Evolutionary conservation across 2,113 vertebrate species (phyloP).

Genomic region (Pholis gunnellus): DNA sequence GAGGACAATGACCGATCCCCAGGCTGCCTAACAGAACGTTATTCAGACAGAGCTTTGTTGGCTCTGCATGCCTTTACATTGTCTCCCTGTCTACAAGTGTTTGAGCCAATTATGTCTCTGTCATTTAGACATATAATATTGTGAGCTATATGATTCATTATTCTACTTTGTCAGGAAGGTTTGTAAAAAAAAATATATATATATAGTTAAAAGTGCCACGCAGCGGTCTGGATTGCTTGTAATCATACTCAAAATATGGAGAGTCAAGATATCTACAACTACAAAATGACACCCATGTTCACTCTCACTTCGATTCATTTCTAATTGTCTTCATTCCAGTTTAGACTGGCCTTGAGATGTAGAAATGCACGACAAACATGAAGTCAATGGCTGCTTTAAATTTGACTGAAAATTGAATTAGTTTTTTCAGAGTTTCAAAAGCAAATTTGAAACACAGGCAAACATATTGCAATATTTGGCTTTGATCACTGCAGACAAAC

Average conservation of each 20-base stretch:
- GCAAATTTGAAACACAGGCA: background rate
- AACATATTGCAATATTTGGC: background rate
- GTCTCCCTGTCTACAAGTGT: slow-evolving; percentile 62
- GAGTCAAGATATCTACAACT: background rate
- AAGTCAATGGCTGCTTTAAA: background rate
- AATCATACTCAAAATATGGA: background rate
- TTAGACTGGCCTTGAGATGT: background rate
- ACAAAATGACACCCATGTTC: background rate
- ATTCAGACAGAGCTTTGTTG: slow-evolving; percentile 64
- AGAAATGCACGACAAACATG: background rate
- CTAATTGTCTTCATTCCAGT: background rate
- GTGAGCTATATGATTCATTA: slow-evolving; percentile 47
- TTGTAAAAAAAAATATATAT: background rate
- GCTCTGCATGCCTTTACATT: slow-evolving; percentile 62
- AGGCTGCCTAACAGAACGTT: slow-evolving; percentile 57
- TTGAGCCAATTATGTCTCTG: slow-evolving; percentile 63
- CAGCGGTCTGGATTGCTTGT: background rate
- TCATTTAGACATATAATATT: slow-evolving; percentile 49
- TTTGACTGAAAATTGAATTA: background rate
- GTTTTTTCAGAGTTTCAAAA: background rate
- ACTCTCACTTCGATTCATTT: background rate
- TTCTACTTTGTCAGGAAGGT: slow-evolving; percentile 5
- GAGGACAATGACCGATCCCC: slow-evolving; percentile 71
- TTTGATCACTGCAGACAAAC: background rate
- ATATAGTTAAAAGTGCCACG: background rate